Evolutionary conservation across 2,888 invertebrate genomes (phyloP), one percentile per base, ranked within the genome.

Genomic region (Cactoblastis cactorum): DNA sequence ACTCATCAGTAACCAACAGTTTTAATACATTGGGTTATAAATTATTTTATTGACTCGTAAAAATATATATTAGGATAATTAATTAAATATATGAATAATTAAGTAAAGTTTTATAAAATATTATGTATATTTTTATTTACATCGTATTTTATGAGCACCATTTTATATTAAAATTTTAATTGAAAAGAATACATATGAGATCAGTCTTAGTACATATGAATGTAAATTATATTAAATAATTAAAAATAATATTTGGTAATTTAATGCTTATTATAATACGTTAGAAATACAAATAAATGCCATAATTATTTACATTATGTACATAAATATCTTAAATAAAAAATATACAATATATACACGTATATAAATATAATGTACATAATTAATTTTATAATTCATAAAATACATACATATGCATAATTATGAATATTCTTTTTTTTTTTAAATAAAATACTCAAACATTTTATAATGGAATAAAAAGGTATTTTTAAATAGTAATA

Each of bases 1-100:
- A 58, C 56, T 28, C 48, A 49, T 58, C 63, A 73, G 77, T 78
- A 79, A 83, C 78, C 79, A 83, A 82, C 71, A 79, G 78, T 78
- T 82, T 75, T 74, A 77, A 80, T 80, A 67, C 69, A 78, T 74
- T 74, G 60, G 67, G 64, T 68, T 72, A 74, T 68, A 73, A 67
- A 72, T 67, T 63, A 71, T 67, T 63, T 62, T 54, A 61, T 53
- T 65, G 65, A 68, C 62, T 67, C 65, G 59, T 65, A 62, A 61
- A 59, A 53, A 55, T 63, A 28, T 46, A 58, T 62, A 56, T n/a
- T n/a, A n/a, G n/a, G n/a, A n/a, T n/a, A 58, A 58, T 54, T 58
- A 38, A 62, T 46, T 58, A 52, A 53, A 59, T 46, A 53, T 45
- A 34, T 51, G 47, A 14, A 15, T 14, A 37, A 9, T 17, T 24